These are phyloP conservation scores for Gallinago paraguaiae DNA, from an alignment of 2,113 vertebrate genomes.

Conservation along the genomic window DNA sequence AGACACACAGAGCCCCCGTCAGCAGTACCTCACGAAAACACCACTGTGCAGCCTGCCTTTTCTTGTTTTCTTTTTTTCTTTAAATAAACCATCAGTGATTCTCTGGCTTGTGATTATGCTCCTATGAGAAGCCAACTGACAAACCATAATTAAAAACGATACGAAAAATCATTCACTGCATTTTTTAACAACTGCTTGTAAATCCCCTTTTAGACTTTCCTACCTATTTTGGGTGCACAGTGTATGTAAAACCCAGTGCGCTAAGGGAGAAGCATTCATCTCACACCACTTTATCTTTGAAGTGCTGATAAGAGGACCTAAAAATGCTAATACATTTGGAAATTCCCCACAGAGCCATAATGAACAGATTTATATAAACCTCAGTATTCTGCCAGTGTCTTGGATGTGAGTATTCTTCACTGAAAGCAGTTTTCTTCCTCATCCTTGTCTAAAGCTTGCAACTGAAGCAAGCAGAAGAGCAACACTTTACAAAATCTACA, in stretches of 20 bases:
- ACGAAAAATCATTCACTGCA: neutral
- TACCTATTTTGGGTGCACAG: constrained; percentile 6
- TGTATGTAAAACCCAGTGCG: neutral
- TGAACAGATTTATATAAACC: constrained; percentile 63
- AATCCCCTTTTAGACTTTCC: constrained; percentile 19
- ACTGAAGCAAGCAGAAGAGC: neutral
- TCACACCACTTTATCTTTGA: constrained; percentile 55
- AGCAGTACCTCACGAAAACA: neutral
- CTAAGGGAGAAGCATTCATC: constrained; percentile 8
- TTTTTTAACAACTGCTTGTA: constrained; percentile 44
- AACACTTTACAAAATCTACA: neutral
- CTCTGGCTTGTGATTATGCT: constrained; percentile 20
- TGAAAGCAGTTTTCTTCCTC: neutral
- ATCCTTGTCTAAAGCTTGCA: neutral
- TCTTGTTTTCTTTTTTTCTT: neutral
- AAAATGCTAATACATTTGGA: constrained; percentile 57
- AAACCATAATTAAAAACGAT: constrained; percentile 41
- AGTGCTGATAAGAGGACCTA: constrained; percentile 58
- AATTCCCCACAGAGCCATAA: constrained; percentile 60
- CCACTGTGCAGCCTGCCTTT: neutral
- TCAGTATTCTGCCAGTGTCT: constrained; percentile 35
- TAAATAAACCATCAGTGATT: constrained; percentile 8
- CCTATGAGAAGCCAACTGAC: constrained; percentile 29
- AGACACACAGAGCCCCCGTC: neutral
- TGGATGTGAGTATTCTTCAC: neutral